Base-by-base conservation (phyloP, 2,888 invertebrate species). In the Hipparchia semele region DNA sequence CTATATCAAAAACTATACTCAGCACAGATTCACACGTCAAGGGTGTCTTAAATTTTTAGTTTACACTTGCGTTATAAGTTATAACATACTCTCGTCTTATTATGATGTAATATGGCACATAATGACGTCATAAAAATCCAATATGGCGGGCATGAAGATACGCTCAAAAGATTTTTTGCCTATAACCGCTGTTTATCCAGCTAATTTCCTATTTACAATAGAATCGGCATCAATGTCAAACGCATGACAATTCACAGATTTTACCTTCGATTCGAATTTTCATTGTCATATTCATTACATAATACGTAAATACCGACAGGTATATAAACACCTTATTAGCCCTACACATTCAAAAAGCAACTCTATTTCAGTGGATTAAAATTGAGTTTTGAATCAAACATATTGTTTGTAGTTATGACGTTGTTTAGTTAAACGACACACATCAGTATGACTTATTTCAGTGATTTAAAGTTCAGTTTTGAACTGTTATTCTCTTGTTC, bases 241-340 rank as follows among this genome's bases (percentile, higher is more conserved):
- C 6, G 53, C 53, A 68, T 67, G 13, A 49, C 59, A 49, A 58
- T 45, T n/a, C 5, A 5, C 39, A 2, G 8, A 58, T 59, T 59
- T 68, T 51, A 51, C 68, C 68, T 68, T 68, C 68, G 60, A 68
- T 12, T 68, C 59, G 46, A 59, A 68, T 59, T 68, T 68, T 68
- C 68, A 68, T 68, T 68, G 59, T 68, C 68, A 60, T 49, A 59
- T 68, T 59, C 68, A 68, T 68, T 59, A 68, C 68, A 68, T 68
- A 68, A 68, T 23, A 68, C n/a, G 23, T 12, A 68, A 59, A 51
- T 51, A 33, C 46, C 56, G 23, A 68, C 5, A 39, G 39, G 39
- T 59, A 46, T 12, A 49, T 60, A 49, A n/a, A 13, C 33, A 59
- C 49, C 6, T 65, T 51, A 13, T n/a, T 13, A 8, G 10, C 6